Evolutionary conservation across 2,888 invertebrate genomes (phyloP).

Genomic region (Periphyllus acericola): DNA sequence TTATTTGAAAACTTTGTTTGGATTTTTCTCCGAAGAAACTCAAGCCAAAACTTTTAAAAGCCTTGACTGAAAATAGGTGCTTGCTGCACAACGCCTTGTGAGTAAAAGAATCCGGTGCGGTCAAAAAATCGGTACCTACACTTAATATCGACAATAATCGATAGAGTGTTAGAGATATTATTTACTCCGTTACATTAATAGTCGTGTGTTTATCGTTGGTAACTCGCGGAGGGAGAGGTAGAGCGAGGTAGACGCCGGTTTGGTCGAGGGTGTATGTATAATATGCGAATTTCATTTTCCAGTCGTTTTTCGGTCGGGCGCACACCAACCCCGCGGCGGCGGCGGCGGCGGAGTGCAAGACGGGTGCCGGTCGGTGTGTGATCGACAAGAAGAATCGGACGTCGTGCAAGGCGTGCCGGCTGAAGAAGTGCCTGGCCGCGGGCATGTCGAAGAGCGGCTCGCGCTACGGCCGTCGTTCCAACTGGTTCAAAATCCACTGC

Average conservation of each 20-base stretch:
- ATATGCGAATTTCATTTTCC: conserved; percentile 65
- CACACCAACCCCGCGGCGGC: conserved; percentile 83
- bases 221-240: too few species aligned
- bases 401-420: conserved; percentile 88
- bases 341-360: conserved; percentile 92
- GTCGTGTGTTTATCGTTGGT: too few species aligned
- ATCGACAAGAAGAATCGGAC: conserved; percentile 93
- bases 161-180: too few species aligned
- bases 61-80: neutral
- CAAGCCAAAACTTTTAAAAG: too few species aligned
- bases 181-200: too few species aligned
- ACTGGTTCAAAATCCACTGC: conserved; percentile 95
- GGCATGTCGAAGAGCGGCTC: conserved; percentile 94
- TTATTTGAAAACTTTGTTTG: too few species aligned
- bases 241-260: too few species aligned
- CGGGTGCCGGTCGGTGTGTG: conserved; percentile 84
- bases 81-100: neutral
- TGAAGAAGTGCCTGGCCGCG: conserved; percentile 85
- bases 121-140: too few species aligned
- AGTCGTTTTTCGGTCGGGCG: conserved; percentile 92
- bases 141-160: too few species aligned
- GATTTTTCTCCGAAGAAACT: too few species aligned
- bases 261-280: too few species aligned
- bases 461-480: conserved; percentile 86
- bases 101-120: too few species aligned